phyloP scores from a whole-genome alignment of 2,113 vertebrate genomes.

The Pelodiscus sinensis region DNA sequence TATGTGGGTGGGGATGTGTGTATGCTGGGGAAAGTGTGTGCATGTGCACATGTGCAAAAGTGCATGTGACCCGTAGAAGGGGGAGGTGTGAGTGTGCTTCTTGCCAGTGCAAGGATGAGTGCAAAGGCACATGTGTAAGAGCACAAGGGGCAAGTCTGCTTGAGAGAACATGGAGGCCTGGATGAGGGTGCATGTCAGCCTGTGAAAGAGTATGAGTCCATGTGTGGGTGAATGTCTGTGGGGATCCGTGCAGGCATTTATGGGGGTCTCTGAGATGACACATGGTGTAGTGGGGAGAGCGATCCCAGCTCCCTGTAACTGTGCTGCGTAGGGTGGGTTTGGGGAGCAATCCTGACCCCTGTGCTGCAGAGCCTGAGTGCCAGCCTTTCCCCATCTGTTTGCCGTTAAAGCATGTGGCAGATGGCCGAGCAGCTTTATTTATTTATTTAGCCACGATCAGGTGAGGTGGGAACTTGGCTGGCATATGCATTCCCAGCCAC shows the following conservation, averaged over 20 bases:
- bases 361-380: background rate
- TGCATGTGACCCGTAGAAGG: background rate
- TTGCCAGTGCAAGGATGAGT: background rate
- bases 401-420: constrained; percentile 37
- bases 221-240: background rate
- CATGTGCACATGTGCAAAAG: background rate
- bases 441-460: constrained; percentile 76
- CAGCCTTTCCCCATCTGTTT: constrained; percentile 31
- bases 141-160: background rate
- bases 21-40: no score
- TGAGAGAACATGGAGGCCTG: background rate
- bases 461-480: constrained; percentile 68
- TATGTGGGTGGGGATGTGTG: no score
- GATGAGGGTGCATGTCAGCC: background rate
- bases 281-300: background rate
- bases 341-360: background rate
- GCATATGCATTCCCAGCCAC: constrained; percentile 47
- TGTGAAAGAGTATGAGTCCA: background rate
- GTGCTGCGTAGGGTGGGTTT: background rate
- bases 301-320: background rate
- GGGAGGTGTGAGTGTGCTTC: background rate
- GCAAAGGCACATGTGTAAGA: background rate
- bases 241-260: background rate
- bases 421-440: constrained; percentile 37
- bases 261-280: no score